Evolutionary conservation across 64 coral and sea anemone genomes (phyloP), one percentile per base, ranked within the genome.

Genomic region (Porites australiensis): DNA sequence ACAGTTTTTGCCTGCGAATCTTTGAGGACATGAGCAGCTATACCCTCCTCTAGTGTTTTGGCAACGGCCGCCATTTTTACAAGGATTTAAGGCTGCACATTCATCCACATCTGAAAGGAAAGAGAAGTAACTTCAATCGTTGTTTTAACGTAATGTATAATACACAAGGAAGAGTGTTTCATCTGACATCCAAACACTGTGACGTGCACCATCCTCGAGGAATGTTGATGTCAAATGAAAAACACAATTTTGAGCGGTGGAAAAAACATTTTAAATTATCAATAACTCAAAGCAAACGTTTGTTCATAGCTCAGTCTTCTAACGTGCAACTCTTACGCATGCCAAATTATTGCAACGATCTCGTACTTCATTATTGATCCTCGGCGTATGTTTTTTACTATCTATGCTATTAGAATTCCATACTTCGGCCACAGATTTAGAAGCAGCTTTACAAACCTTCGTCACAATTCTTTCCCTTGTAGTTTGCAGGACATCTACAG

Each of bases 401-500:
- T 37, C 27, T 37, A 37, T 73, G 70, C 14, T 1, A 8, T 73
- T 4, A 73, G 44, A 8, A 7, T 73, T 27, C 20, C 44, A 0
- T 14, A 4, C 14, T 21, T 8, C 9, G 3, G 2, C 27, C 0
- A 37, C 27, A 37, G 27, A 37, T 37, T 37, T 37, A 37, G 20
- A 74, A 7, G 45, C 45, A 5, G 44, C 3, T 15, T 44, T 77
- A 77, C 44, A 4, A 23, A 86, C 83, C 83, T 86, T 86, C 52
- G 23, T 86, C 83, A 27, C 83, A 86, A 67, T 87, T 1, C 46
- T 55, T 87, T 61, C 85, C 85, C 55, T 71, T 72, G 67, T 55
- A 87, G 12, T 75, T 75, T 16, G 47, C 57, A 74, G 85, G 67
- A 54, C 71, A 87, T 7, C 16, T n/a, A 11, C 85, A 87, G 49